Evolutionary conservation across 1,140 invertebrate species (phyloP).

Genomic region (Drosophila saltans): DNA sequence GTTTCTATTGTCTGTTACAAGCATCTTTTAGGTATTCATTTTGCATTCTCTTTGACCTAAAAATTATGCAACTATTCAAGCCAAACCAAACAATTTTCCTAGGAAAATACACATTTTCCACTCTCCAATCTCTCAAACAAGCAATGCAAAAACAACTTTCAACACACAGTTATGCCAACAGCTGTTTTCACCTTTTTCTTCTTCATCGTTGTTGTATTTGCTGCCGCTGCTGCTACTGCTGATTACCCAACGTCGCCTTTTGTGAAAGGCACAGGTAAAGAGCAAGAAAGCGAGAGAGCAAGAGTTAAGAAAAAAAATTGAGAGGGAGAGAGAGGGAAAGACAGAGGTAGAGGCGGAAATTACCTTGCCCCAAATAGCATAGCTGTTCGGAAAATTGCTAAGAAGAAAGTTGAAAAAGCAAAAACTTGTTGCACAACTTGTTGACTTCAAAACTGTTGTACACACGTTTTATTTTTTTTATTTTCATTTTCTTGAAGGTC

Average conservation of each 20-base stretch:
- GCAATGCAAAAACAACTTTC: constrained; percentile 56
- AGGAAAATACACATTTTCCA: constrained; percentile 17
- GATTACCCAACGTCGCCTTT: constrained; percentile 47
- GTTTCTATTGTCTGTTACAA: too few species aligned
- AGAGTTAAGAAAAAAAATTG: constrained; percentile 21
- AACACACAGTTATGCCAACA: constrained; percentile 31
- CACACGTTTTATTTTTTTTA: background rate
- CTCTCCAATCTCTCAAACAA: constrained; percentile 1
- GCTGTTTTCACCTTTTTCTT: constrained; percentile 26
- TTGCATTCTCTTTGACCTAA: constrained; percentile 30
- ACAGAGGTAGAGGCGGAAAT: constrained; percentile 58
- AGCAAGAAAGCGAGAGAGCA: constrained; percentile 37
- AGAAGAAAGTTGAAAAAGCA: constrained; percentile 48
- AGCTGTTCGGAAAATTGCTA: constrained; percentile 35
- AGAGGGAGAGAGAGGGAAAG: background rate
- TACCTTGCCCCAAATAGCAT: constrained; percentile 73
- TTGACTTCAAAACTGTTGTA: constrained; percentile 29
- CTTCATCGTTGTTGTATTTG: background rate
- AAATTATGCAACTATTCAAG: constrained; percentile 49
- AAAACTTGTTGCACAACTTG: constrained; percentile 77
- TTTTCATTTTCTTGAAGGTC: constrained; percentile 54
- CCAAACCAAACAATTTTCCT: constrained; percentile 25
- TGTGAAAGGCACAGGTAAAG: constrained; percentile 10
- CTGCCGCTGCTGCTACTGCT: background rate
- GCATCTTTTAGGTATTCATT: background rate